A percentile compares a stretch with the other conserved stretches of the same genome.
Evolutionary conservation across 2,888 invertebrate genomes (phyloP).

Genomic region (Prostheceraeus crozeri): DNA sequence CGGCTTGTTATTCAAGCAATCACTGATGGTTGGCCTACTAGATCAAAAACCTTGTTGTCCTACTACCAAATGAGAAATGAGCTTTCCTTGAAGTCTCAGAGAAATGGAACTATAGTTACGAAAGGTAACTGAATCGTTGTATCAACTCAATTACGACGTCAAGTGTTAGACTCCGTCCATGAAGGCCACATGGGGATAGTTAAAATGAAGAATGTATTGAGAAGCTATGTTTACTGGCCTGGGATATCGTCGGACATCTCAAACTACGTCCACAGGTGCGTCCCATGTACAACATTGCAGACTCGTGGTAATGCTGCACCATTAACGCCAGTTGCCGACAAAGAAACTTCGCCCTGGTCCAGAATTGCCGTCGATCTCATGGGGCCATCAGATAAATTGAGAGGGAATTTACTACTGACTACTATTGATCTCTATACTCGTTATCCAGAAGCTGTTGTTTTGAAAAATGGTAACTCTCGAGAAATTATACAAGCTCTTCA

Average conservation of each 20-base stretch:
- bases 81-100: too few relatives aligned
- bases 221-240: slow-evolving; percentile 3
- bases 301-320: not conserved
- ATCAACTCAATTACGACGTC: too few relatives aligned
- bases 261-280: slow-evolving; percentile 1
- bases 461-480: slow-evolving; percentile 5
- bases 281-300: not conserved
- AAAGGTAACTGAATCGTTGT: too few relatives aligned
- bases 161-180: not conserved
- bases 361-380: slow-evolving; percentile 9
- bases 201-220: slow-evolving; percentile 14
- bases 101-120: too few relatives aligned
- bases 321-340: slow-evolving; percentile 1
- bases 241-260: not conserved
- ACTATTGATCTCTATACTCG: slow-evolving; percentile 7
- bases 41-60: too few relatives aligned
- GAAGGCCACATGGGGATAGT: slow-evolving; percentile 2
- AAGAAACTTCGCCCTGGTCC: not conserved
- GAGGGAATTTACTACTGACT: slow-evolving; percentile 5
- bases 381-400: slow-evolving; percentile 7
- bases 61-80: too few relatives aligned
- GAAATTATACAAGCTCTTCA: too few relatives aligned
- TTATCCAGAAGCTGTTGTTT: slow-evolving; percentile 10
- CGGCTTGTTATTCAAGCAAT: not conserved
- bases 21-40: slow-evolving; percentile 3